Percentiles rank a stretch among this genome's conserved stretches.
These are phyloP conservation scores for Venusia cambrica DNA, from an alignment of 2,888 invertebrate species.

Conservation along the genomic window DNA sequence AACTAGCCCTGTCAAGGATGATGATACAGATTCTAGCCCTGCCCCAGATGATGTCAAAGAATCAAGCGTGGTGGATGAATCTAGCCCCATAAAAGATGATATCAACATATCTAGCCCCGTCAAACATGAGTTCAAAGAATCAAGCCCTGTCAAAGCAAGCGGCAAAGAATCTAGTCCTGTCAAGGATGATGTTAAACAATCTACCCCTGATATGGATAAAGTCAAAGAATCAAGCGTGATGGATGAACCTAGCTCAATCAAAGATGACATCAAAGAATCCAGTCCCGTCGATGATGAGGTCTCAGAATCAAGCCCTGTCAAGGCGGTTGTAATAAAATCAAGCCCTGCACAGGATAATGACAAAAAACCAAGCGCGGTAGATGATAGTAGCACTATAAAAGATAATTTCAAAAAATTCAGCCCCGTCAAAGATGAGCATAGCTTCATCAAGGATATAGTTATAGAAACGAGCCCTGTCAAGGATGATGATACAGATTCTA, in stretches of 20 bases:
- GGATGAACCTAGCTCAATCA: background rate
- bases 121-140: conserved; percentile 2
- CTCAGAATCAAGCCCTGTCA: conserved; percentile 6
- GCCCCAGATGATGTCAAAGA: conserved; percentile 5
- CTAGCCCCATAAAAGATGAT: background rate
- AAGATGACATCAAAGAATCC: background rate
- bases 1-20: conserved; percentile 5
- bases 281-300: conserved; percentile 7
- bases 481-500: conserved; percentile 10
- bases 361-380: too few species aligned
- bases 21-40: conserved; percentile 16
- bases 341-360: conserved; percentile 1
- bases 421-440: background rate
- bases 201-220: background rate
- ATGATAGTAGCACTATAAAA: background rate
- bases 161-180: conserved; percentile 18
- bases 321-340: too few species aligned
- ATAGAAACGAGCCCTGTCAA: conserved; percentile 4
- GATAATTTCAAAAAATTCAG: background rate
- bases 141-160: too few species aligned
- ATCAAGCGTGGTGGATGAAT: too few species aligned
- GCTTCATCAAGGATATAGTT: too few species aligned
- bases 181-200: background rate
- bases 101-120: background rate
- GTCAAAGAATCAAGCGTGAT: too few species aligned